A percentile compares a stretch with the other conserved stretches of the same genome.
phyloP scores from a whole-genome alignment of 2,888 invertebrate genomes.

The Ennomos erosarius region DNA sequence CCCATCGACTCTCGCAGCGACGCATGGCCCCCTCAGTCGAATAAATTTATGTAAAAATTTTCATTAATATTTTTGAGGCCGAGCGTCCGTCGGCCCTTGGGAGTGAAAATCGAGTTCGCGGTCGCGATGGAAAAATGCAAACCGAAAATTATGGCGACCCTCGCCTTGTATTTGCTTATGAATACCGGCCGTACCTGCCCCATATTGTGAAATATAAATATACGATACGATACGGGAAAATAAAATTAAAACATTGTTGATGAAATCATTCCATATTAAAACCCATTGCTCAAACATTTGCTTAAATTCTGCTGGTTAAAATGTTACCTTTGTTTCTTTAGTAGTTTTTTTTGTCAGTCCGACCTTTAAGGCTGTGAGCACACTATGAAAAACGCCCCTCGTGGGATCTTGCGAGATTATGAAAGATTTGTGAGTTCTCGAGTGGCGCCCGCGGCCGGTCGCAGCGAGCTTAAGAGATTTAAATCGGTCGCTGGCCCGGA shows the following conservation, averaged over 20 bases:
- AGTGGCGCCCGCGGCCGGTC: constrained; percentile 76
- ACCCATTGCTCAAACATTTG: constrained; percentile 46
- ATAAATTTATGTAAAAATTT: constrained; percentile 86
- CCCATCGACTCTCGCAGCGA: constrained; percentile 71
- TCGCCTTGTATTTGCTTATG: constrained; percentile 84
- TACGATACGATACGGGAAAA: constrained; percentile 70
- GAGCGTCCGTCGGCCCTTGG: constrained; percentile 82
- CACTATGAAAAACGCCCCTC: constrained; percentile 80
- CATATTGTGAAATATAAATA: constrained; percentile 69
- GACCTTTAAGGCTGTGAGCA: constrained; percentile 56
- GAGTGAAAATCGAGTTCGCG: constrained; percentile 83
- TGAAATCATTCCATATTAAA: constrained; percentile 55
- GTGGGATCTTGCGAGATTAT: constrained; percentile 79
- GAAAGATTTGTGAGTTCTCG: constrained; percentile 84
- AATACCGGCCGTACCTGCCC: constrained; percentile 75
- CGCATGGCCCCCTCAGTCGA: constrained; percentile 80
- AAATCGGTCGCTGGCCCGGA: constrained; percentile 82
- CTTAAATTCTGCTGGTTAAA: constrained; percentile 36
- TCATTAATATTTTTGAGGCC: constrained; percentile 85
- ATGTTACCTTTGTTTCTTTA: constrained; percentile 47
- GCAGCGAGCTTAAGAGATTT: constrained; percentile 83
- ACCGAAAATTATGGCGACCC: constrained; percentile 84
- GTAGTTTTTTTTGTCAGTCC: constrained; percentile 53
- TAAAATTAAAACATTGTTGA: constrained; percentile 70
- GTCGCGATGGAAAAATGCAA: constrained; percentile 85